Conservation (phyloP, 2,888 invertebrate genomes). For the Cryptocephalus primarius region DNA sequence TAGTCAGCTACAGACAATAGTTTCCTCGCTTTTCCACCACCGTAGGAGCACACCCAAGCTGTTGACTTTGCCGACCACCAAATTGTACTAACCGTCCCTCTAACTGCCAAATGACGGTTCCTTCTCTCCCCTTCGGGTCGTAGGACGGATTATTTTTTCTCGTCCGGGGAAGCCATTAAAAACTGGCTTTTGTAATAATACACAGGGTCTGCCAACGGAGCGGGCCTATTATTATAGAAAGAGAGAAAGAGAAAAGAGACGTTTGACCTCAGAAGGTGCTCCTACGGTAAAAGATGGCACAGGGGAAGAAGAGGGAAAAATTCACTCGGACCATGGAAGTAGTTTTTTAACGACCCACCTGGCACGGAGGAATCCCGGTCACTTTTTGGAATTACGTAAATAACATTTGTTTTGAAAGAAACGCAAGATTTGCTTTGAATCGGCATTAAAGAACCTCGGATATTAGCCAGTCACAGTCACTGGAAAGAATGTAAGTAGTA, state of each 20-base stretch:
- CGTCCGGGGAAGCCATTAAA: conserved; percentile 37
- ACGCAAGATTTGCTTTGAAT: too few species aligned
- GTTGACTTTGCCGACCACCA: conserved; percentile 27
- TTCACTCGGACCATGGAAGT: neutral
- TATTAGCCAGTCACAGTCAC: too few species aligned
- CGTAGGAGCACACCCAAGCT: conserved; percentile 5
- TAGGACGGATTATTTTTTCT: conserved; percentile 23
- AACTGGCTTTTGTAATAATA: conserved; percentile 33
- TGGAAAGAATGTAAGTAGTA: too few species aligned
- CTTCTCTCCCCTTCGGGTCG: conserved; percentile 22
- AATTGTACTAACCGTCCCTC: conserved; percentile 29
- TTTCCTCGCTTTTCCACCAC: too few species aligned
- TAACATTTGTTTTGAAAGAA: too few species aligned
- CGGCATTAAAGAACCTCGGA: too few species aligned
- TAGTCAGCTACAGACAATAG: too few species aligned
- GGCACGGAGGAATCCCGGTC: too few species aligned
- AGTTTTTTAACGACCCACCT: neutral
- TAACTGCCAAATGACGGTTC: conserved; percentile 19
- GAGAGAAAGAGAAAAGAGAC: conserved; percentile 1
- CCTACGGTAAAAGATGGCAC: conserved; percentile 2
- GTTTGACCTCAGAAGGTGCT: conserved; percentile 9
- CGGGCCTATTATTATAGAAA: conserved; percentile 30
- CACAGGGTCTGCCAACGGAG: conserved; percentile 23
- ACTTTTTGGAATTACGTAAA: too few species aligned
- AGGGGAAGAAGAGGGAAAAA: conserved; percentile 2